Conservation (phyloP, 2,888 invertebrate genomes). For the Ferrisia virgata region DNA sequence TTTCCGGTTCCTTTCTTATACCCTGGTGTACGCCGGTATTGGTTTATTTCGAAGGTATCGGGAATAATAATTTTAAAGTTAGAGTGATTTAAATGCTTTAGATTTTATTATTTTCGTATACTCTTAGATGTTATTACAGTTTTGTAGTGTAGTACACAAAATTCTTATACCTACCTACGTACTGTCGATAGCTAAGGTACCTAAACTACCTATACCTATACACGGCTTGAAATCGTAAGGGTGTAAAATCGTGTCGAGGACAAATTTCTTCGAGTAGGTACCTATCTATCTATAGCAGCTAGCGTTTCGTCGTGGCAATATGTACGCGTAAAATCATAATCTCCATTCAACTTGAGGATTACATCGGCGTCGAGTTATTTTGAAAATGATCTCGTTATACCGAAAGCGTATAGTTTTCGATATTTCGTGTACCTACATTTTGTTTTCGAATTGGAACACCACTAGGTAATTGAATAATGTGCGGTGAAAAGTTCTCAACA, state of each 20-base stretch:
- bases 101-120: background rate
- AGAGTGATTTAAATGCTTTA: background rate
- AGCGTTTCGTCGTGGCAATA: background rate
- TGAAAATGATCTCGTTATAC: background rate
- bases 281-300: too few species aligned
- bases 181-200: too few species aligned
- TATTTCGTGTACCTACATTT: background rate
- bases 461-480: background rate
- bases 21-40: background rate
- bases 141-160: background rate
- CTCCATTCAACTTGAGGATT: background rate
- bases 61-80: background rate
- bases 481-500: background rate
- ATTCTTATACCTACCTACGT: too few species aligned
- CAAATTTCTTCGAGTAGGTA: background rate
- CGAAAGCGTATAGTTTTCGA: background rate
- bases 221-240: background rate
- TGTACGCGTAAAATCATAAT: constrained; percentile 10
- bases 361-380: background rate
- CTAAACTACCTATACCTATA: background rate
- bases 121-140: background rate
- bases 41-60: background rate
- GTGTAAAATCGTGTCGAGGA: background rate
- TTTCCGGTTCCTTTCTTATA: background rate
- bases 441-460: background rate